Evolutionary conservation across 2,888 invertebrate genomes (phyloP).

Genomic region (Chalcis sispes): DNA sequence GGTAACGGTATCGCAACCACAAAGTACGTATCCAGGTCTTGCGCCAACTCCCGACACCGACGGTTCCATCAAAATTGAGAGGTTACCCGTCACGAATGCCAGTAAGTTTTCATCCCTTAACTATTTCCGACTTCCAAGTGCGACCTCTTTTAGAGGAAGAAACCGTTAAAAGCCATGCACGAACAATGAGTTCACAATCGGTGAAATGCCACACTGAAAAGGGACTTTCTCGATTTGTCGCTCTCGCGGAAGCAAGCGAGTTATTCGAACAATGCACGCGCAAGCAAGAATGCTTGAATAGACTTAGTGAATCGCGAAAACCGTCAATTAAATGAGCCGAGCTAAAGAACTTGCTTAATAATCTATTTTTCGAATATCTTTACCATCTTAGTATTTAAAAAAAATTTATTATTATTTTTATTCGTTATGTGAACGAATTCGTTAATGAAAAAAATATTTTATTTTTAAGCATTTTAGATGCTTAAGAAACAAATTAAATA

Average conservation of each 20-base stretch:
- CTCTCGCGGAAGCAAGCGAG: slow-evolving; percentile 27
- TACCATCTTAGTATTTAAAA: no score
- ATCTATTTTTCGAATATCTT: no score
- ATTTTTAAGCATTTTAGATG: no score
- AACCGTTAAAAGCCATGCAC: slow-evolving; percentile 9
- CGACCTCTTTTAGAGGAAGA: background rate
- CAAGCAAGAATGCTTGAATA: slow-evolving; percentile 22
- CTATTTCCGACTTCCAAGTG: background rate
- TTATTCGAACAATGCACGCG: slow-evolving; percentile 26
- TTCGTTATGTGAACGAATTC: no score
- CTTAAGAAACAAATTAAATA: background rate
- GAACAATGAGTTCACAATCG: slow-evolving; percentile 5
- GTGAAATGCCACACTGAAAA: background rate
- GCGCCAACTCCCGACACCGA: slow-evolving; percentile 78
- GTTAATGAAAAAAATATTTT: no score
- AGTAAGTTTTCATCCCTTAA: slow-evolving; percentile 76
- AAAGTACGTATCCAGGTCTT: slow-evolving; percentile 76
- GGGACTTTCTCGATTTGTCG: slow-evolving; percentile 33
- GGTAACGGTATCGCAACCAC: slow-evolving; percentile 75
- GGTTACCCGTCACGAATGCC: slow-evolving; percentile 80
- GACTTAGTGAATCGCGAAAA: background rate
- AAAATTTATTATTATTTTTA: no score
- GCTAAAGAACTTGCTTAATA: slow-evolving; percentile 5
- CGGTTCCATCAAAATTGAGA: slow-evolving; percentile 82
- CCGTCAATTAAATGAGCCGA: slow-evolving; percentile 23